phyloP scores from a whole-genome alignment of 2,113 vertebrate genomes.

The Ameiurus melas region DNA sequence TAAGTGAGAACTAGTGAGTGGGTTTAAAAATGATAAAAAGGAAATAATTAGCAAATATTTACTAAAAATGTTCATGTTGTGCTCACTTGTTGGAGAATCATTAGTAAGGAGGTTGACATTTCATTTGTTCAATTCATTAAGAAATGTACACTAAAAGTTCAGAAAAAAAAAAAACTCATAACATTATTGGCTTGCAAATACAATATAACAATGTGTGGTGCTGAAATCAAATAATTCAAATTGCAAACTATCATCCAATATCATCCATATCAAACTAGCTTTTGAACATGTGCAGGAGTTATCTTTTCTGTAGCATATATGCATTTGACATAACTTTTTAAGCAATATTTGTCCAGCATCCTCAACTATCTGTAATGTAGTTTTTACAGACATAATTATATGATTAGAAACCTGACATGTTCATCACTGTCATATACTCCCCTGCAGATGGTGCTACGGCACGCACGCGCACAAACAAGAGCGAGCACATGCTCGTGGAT shows the following conservation, averaged over 20 bases:
- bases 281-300: not conserved
- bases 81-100: not conserved
- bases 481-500: too few relatives aligned
- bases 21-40: not conserved
- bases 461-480: too few relatives aligned
- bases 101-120: too few relatives aligned
- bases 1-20: not conserved
- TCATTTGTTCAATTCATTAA: too few relatives aligned
- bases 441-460: too few relatives aligned
- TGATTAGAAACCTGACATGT: not conserved
- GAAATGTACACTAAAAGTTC: too few relatives aligned
- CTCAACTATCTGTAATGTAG: not conserved
- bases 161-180: too few relatives aligned
- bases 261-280: not conserved
- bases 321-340: not conserved
- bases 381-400: not conserved
- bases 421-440: not conserved
- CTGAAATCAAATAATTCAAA: too few relatives aligned
- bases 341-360: not conserved
- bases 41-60: not conserved
- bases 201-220: too few relatives aligned
- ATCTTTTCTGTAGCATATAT: not conserved
- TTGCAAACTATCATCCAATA: too few relatives aligned
- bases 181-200: too few relatives aligned
- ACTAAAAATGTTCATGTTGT: not conserved